Evolutionary conservation across 2,888 invertebrate genomes (phyloP).

Genomic region (Cataglyphis rosenhaueri): DNA sequence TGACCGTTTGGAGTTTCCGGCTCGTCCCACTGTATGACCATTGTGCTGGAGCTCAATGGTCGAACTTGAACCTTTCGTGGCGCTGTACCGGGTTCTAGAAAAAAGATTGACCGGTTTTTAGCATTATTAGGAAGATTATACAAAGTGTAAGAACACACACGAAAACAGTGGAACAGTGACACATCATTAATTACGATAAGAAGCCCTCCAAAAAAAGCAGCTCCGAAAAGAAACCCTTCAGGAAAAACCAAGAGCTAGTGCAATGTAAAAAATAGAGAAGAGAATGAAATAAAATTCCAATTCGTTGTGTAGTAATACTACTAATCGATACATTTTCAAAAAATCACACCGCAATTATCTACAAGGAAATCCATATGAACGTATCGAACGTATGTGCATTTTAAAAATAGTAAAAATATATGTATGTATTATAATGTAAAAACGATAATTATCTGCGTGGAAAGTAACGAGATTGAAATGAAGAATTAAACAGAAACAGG

Average conservation of each 20-base stretch:
- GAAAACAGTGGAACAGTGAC: conserved; percentile 29
- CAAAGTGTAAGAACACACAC: conserved; percentile 8
- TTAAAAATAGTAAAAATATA: conserved; percentile 17
- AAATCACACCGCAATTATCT: conserved; percentile 54
- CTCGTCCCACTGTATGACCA: conserved; percentile 99
- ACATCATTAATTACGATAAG: conserved; percentile 66
- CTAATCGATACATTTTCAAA: conserved; percentile 8
- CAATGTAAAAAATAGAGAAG: conserved; percentile 4
- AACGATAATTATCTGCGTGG: not conserved
- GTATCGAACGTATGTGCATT: conserved; percentile 16
- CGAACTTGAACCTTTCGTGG: conserved; percentile 97
- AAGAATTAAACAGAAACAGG: conserved; percentile 22
- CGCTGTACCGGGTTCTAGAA: conserved; percentile 96
- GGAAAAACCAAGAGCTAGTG: conserved; percentile 31
- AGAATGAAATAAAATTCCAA: conserved; percentile 30
- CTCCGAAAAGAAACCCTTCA: conserved; percentile 45
- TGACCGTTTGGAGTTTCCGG: conserved; percentile 99
- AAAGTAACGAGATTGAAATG: conserved; percentile 13
- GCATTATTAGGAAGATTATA: conserved; percentile 4
- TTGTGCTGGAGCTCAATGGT: conserved; percentile 97
- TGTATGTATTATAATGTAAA: conserved; percentile 24
- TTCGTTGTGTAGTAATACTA: conserved; percentile 35
- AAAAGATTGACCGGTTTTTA: conserved; percentile 20
- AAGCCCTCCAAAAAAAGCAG: conserved; percentile 6
- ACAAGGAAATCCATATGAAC: conserved; percentile 27